Percentiles rank a stretch among this genome's conserved stretches.
These are phyloP conservation scores for Euplagia quadripunctaria DNA, from an alignment of 2,888 invertebrate genomes.

Conservation along the genomic window DNA sequence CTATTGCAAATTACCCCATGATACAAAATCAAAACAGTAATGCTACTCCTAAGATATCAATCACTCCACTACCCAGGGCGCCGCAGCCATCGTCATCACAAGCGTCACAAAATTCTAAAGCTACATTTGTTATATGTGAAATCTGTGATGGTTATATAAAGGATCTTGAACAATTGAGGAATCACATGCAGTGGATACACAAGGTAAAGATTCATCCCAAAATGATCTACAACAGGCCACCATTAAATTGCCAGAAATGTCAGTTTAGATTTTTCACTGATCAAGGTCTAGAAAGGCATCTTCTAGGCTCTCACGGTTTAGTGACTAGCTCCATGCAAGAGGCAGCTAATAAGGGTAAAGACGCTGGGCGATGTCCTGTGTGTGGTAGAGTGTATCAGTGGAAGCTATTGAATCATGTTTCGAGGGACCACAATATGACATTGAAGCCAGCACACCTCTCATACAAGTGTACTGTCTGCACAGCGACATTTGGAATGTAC, in stretches of 20 bases:
- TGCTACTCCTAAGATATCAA: constrained; percentile 96
- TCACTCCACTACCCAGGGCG: constrained; percentile 94
- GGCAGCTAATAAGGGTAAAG: constrained; percentile 97
- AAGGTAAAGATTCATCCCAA: constrained; percentile 98
- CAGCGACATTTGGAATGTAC: constrained; percentile 98
- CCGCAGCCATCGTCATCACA: constrained; percentile 82
- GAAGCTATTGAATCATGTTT: constrained; percentile 97
- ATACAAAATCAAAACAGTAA: constrained; percentile 73
- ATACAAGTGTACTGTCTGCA: constrained; percentile 98
- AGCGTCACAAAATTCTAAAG: constrained; percentile 87
- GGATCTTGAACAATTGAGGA: constrained; percentile 97
- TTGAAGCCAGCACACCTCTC: constrained; percentile 97
- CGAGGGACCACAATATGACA: constrained; percentile 97
- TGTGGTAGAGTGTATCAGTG: constrained; percentile 94
- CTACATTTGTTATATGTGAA: constrained; percentile 97
- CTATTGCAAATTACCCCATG: constrained; percentile 80
- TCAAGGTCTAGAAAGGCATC: constrained; percentile 97
- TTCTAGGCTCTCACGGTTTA: constrained; percentile 97
- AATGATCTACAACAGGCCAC: constrained; percentile 98
- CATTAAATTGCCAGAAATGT: constrained; percentile 98
- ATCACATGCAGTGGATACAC: constrained; percentile 99
- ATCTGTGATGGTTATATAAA: constrained; percentile 99
- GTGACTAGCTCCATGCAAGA: constrained; percentile 99
- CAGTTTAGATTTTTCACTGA: constrained; percentile 98
- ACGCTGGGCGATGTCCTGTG: constrained; percentile 97